Conservation (phyloP, 2,113 vertebrate species). For the Melanocharis versteri region DNA sequence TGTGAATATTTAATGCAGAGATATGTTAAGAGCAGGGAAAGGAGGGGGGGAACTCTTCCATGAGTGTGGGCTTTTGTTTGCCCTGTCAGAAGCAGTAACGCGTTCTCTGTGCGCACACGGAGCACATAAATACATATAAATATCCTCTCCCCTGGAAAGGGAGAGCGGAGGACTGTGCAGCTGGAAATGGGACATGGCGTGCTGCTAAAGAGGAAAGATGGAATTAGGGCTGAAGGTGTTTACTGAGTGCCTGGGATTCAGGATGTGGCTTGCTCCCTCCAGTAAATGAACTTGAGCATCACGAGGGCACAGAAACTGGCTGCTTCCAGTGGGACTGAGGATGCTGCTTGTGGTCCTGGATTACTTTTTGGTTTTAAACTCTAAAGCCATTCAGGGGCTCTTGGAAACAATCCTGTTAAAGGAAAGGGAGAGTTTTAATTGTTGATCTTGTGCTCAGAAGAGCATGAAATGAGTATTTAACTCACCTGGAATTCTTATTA, state of each 20-base stretch:
- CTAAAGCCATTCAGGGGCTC: neutral
- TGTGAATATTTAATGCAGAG: neutral
- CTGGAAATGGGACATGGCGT: neutral
- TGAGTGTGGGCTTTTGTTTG: neutral
- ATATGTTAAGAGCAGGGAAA: neutral
- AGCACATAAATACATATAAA: neutral
- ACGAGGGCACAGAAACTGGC: fast-evolving
- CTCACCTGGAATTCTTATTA: neutral
- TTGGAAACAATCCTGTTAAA: neutral
- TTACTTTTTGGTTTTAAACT: neutral
- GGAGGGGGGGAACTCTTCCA: neutral
- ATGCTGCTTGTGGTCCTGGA: neutral
- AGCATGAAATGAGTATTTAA: neutral
- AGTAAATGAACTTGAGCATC: neutral
- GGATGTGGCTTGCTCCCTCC: neutral
- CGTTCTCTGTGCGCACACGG: neutral
- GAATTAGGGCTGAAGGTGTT: neutral
- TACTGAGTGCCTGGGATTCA: fast-evolving
- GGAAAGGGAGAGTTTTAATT: neutral
- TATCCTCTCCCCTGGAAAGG: neutral
- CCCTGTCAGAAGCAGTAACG: neutral
- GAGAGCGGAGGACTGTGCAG: neutral
- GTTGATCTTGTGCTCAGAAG: neutral
- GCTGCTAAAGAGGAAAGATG: neutral
- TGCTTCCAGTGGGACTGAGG: neutral